Conservation (phyloP, 2,797 vertebrate genomes). For the Pangasius krempfi region DNA sequence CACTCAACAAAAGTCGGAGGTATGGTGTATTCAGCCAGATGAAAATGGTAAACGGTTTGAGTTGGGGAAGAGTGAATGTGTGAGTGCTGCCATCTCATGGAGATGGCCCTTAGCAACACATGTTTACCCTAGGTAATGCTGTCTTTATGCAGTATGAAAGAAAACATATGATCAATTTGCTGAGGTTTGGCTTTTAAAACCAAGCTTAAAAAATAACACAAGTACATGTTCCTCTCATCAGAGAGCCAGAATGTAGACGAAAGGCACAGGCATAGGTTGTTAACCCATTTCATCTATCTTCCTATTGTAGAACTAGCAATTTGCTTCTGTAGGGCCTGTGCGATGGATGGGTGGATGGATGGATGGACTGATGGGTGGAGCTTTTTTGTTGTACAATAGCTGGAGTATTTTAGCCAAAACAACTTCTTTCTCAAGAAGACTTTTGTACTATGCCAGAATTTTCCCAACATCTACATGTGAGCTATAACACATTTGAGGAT, state of each 20-base stretch:
- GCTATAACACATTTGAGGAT: neutral
- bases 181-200: neutral
- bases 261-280: neutral
- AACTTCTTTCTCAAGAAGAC: neutral
- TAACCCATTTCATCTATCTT: neutral
- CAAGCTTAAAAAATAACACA: neutral
- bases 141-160: neutral
- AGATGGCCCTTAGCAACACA: constrained; percentile 6
- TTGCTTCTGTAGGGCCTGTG: neutral
- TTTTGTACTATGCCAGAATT: neutral
- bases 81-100: constrained; percentile 46
- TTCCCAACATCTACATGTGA: neutral
- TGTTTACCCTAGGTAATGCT: neutral
- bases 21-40: neutral
- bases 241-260: neutral
- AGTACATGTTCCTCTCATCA: neutral
- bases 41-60: neutral
- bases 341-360: neutral
- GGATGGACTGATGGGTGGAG: neutral
- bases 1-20: neutral
- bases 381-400: neutral
- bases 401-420: neutral
- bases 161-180: neutral
- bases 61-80: neutral
- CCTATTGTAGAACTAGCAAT: neutral